Evolutionary conservation across 2,888 invertebrate genomes (phyloP).

Genomic region (Torymus auratus): DNA sequence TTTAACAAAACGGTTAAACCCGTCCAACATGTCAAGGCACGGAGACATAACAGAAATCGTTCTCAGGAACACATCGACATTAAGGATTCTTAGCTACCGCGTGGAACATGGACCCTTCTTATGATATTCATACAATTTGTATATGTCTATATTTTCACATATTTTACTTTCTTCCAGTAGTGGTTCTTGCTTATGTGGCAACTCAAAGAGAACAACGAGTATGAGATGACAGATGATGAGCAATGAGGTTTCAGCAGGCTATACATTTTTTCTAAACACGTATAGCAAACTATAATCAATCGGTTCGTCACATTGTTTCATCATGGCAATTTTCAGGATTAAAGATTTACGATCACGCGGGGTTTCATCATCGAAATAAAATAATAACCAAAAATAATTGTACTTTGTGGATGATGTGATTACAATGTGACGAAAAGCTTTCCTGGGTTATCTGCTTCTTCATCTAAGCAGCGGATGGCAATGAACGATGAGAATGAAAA

Average conservation of each 20-base stretch:
- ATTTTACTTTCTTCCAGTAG: conserved; percentile 18
- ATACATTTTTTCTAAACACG: conserved; percentile 41
- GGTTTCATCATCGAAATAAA: neutral
- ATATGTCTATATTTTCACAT: conserved; percentile 25
- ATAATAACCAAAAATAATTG: neutral
- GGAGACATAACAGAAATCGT: conserved; percentile 65
- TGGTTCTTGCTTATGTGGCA: conserved; percentile 9
- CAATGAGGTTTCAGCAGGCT: conserved; percentile 26
- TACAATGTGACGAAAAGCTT: conserved; percentile 48
- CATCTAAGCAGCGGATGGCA: conserved; percentile 16
- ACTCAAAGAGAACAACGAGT: conserved; percentile 21
- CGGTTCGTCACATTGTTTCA: conserved; percentile 45
- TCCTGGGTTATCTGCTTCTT: neutral
- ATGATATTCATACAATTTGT: conserved; percentile 5
- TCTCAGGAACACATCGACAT: conserved; percentile 65
- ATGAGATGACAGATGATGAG: conserved; percentile 15
- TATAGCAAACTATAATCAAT: conserved; percentile 38
- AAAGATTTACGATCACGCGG: neutral
- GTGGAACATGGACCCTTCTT: conserved; percentile 65
- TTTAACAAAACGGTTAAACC: conserved; percentile 53
- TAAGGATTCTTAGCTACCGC: conserved; percentile 60
- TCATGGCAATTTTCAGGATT: neutral
- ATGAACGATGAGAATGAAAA: conserved; percentile 5
- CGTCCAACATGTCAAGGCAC: conserved; percentile 61
- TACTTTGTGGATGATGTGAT: neutral